phyloP scores from a whole-genome alignment of 2,113 vertebrate species.

The Reinhardtius hippoglossoides region DNA sequence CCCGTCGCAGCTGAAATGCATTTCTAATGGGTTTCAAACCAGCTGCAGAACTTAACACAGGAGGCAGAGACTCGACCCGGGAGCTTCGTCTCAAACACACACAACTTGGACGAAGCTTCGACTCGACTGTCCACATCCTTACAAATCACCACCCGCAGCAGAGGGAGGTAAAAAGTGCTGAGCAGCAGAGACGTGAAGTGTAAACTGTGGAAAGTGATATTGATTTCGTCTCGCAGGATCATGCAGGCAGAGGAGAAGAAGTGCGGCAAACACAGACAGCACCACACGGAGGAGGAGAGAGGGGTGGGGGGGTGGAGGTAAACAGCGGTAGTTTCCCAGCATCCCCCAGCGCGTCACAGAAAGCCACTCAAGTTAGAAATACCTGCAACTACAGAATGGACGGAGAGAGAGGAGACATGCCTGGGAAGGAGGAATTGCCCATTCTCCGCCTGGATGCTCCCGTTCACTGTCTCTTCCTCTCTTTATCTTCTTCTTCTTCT shows the following conservation, averaged over 20 bases:
- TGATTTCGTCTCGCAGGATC: neutral
- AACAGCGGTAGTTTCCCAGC: conserved; percentile 8
- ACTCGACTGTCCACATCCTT: too few species aligned
- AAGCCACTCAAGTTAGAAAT: conserved; percentile 77
- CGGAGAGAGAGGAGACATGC: conserved; percentile 79
- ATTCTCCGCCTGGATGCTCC: conserved; percentile 74
- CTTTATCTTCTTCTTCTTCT: conserved; percentile 38
- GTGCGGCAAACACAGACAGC: conserved; percentile 6
- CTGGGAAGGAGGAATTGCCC: conserved; percentile 83
- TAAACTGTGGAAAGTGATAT: neutral
- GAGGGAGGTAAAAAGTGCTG: neutral
- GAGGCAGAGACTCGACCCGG: too few species aligned
- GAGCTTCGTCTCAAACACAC: too few species aligned
- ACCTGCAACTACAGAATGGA: conserved; percentile 80
- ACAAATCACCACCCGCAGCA: neutral
- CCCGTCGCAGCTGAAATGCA: too few species aligned
- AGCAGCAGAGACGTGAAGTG: neutral
- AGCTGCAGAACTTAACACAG: too few species aligned
- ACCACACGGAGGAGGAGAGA: conserved; percentile 12
- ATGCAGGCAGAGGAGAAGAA: conserved; percentile 11
- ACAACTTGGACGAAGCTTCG: too few species aligned
- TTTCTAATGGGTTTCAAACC: too few species aligned
- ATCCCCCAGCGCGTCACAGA: conserved; percentile 40
- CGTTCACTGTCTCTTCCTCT: conserved; percentile 53
- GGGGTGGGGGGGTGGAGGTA: conserved; percentile 19